These are phyloP conservation scores for Mohoua ochrocephala DNA, from an alignment of 2,113 vertebrate species.

Conservation along the genomic window DNA sequence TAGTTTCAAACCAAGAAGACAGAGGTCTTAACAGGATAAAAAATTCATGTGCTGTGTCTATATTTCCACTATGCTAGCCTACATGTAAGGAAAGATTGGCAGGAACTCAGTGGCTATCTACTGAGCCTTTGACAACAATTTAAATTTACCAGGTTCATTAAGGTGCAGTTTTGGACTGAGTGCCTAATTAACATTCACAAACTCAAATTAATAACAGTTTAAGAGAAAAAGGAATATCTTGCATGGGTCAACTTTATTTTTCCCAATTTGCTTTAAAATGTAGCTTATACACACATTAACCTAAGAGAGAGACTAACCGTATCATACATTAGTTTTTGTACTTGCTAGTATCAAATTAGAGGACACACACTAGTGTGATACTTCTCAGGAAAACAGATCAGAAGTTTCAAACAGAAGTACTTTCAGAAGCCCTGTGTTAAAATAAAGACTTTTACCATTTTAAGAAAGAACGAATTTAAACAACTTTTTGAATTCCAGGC, in stretches of 20 bases:
- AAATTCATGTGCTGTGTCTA: not conserved
- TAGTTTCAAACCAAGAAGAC: not conserved
- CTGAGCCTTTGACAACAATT: not conserved
- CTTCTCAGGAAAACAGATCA: not conserved
- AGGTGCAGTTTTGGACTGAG: not conserved
- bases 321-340: not conserved
- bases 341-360: not conserved
- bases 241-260: not conserved
- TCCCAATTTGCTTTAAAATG: not conserved
- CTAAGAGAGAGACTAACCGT: not conserved
- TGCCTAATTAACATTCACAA: not conserved
- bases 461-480: not conserved
- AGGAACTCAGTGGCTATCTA: not conserved
- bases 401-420: not conserved
- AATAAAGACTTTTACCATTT: not conserved
- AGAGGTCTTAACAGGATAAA: not conserved
- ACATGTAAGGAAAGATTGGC: not conserved
- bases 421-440: not conserved
- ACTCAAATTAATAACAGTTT: not conserved
- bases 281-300: too few species aligned
- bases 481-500: not conserved
- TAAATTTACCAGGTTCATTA: conserved; percentile 22
- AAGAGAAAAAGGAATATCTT: not conserved
- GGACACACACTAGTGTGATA: not conserved
- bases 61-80: not conserved